These are phyloP conservation scores for Falco naumanni DNA, from an alignment of 2,797 vertebrate genomes.

Conservation along the genomic window DNA sequence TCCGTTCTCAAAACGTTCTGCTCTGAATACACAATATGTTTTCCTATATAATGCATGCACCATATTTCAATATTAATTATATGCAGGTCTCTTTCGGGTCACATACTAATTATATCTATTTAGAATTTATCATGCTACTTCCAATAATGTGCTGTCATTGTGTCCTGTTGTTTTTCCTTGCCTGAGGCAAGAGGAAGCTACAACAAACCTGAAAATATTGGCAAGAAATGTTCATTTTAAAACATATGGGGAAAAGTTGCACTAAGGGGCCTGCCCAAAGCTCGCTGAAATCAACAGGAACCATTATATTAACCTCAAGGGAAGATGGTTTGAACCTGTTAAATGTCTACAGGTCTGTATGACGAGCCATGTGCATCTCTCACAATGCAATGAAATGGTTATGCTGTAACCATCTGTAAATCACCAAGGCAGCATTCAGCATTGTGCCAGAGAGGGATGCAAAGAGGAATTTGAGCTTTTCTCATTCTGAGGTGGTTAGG, in stretches of 20 bases:
- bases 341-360: background rate
- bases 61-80: slow-evolving; percentile 59
- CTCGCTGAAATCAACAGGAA: slow-evolving; percentile 35
- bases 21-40: slow-evolving; percentile 25
- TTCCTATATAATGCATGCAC: background rate
- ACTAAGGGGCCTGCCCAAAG: background rate
- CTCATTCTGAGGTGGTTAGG: background rate
- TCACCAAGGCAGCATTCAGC: background rate
- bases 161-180: slow-evolving; percentile 59
- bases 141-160: slow-evolving; percentile 7
- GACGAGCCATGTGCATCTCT: background rate
- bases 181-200: slow-evolving; percentile 41
- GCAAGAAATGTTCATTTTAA: slow-evolving; percentile 24
- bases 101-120: slow-evolving; percentile 64
- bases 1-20: background rate
- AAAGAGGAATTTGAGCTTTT: background rate
- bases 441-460: background rate
- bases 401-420: background rate
- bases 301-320: slow-evolving; percentile 6
- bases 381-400: background rate
- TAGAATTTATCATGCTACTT: slow-evolving; percentile 61
- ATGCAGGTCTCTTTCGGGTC: slow-evolving; percentile 57
- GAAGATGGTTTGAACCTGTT: background rate
- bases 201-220: slow-evolving; percentile 52
- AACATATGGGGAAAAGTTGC: background rate